Percentiles rank a stretch among this genome's conserved stretches.
phyloP scores from a whole-genome alignment of 2,888 invertebrate species.

The Coelopa pilipes region DNA sequence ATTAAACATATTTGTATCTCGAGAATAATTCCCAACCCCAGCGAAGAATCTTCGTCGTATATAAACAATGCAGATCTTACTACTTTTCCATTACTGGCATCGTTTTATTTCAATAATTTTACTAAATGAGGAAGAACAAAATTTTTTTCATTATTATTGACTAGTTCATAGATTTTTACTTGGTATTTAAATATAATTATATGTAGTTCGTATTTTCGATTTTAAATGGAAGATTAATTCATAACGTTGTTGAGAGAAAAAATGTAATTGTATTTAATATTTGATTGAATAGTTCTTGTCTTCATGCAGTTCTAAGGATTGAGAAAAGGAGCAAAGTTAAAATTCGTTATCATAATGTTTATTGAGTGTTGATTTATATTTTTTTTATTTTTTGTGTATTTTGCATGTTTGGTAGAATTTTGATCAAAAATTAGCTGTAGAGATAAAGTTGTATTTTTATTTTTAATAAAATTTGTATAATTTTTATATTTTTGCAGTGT shows the following conservation, averaged over 20 bases:
- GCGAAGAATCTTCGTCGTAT: too few species aligned
- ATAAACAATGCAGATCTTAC: too few species aligned
- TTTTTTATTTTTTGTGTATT: slow-evolving; percentile 7
- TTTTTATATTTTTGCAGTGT: neutral
- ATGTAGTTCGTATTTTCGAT: neutral
- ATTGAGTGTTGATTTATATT: slow-evolving; percentile 16
- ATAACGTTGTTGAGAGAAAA: slow-evolving; percentile 18
- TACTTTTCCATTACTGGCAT: slow-evolving; percentile 29
- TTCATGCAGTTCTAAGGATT: slow-evolving; percentile 11
- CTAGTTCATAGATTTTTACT: neutral
- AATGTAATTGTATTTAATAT: neutral
- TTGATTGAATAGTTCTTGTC: neutral
- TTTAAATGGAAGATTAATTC: slow-evolving; percentile 2
- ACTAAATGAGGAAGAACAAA: slow-evolving; percentile 34
- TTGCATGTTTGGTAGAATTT: neutral
- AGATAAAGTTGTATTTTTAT: slow-evolving; percentile 16
- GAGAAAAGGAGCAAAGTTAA: slow-evolving; percentile 7
- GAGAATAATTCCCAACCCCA: too few species aligned
- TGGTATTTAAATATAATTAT: slow-evolving; percentile 2
- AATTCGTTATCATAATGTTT: slow-evolving; percentile 32
- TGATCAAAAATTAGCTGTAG: slow-evolving; percentile 40
- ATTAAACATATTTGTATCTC: too few species aligned
- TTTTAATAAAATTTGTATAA: slow-evolving; percentile 4
- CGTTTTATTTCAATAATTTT: slow-evolving; percentile 22
- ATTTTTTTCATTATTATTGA: neutral